Percentiles rank a stretch among this genome's conserved stretches.
These are phyloP conservation scores for Schizopygopsis pylzovi DNA, from an alignment of 2,797 vertebrate species.

Conservation along the genomic window DNA sequence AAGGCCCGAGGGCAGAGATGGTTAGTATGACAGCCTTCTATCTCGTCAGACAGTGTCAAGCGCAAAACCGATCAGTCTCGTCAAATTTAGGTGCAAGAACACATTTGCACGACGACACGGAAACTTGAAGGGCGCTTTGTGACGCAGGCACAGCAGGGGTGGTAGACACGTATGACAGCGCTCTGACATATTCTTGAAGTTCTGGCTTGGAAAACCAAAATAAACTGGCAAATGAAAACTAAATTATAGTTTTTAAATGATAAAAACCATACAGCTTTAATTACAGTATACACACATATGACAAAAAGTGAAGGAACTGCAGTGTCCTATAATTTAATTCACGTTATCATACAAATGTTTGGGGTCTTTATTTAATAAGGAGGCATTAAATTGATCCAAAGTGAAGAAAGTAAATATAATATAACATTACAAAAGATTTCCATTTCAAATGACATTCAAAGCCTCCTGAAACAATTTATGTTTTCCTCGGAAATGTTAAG, in stretches of 20 bases:
- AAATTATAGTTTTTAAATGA: slow-evolving; percentile 1
- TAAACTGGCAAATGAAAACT: neutral
- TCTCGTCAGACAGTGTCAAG: slow-evolving; percentile 20
- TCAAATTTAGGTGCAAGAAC: slow-evolving; percentile 18
- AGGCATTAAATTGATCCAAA: neutral
- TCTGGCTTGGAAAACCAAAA: slow-evolving; percentile 7
- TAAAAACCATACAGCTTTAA: neutral
- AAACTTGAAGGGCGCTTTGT: neutral
- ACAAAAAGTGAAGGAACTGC: neutral
- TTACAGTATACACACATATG: neutral
- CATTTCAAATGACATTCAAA: neutral
- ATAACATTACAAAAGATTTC: neutral
- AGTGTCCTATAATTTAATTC: neutral
- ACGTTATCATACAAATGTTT: neutral
- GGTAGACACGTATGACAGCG: neutral
- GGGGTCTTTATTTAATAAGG: neutral
- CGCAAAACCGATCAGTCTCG: slow-evolving; percentile 21
- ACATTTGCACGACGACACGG: neutral
- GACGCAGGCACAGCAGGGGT: slow-evolving; percentile 21
- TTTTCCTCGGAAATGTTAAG: neutral
- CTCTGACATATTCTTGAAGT: slow-evolving; percentile 11
- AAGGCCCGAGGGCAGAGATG: slow-evolving; percentile 31
- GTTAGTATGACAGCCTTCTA: slow-evolving; percentile 26
- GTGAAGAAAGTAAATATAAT: neutral
- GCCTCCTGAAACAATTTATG: too few relatives aligned